Evolutionary conservation across 1,140 invertebrate species (phyloP), one percentile per base, ranked within the genome.

Genomic region (Caerostris extrusa): DNA sequence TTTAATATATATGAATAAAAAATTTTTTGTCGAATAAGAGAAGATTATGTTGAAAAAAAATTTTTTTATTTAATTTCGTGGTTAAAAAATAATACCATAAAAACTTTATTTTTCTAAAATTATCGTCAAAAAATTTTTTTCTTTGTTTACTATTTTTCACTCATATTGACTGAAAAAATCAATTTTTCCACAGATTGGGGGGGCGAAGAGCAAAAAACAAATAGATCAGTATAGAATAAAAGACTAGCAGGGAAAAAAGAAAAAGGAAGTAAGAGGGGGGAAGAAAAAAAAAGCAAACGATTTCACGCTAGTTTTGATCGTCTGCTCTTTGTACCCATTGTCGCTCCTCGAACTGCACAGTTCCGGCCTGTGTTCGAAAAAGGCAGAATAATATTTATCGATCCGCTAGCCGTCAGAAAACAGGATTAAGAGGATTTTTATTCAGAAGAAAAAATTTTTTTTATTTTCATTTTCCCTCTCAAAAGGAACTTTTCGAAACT

Each of bases 321-420:
- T 89, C 87, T 89, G 87, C 64, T 67, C 87, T 89, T 89, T 89
- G 87, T 89, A 53, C 64, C 34, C n/a, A 64, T 87, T 55, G 61
- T 89, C 61, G 87, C 14, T 50, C 50, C 14, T 87, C 58, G 58
- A 50, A 87, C 85, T 60, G 85, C 58, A 61, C 19, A 87, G 19
- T 87, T 87, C 87, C 61, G 50, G 87, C 60, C 53, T 64, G 64
- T 67, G 87, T 71, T 60, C 85, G 8, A 10, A 19, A 89, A n/a
- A 89, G 87, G 87, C 61, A 67, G 87, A 89, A 89, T 89, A 89
- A 89, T 89, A 89, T 89, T 89, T 89, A 89, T 89, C 87, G 87
- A 89, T 89, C 55, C 3, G 3, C 50, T 14, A 89, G n/a, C 87
- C 64, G 69, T 17, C 53, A 56, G 87, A 19, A 89, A 89, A 89